Evolutionary conservation across 1,140 invertebrate genomes (phyloP).

Genomic region (Plutomurus gul): DNA sequence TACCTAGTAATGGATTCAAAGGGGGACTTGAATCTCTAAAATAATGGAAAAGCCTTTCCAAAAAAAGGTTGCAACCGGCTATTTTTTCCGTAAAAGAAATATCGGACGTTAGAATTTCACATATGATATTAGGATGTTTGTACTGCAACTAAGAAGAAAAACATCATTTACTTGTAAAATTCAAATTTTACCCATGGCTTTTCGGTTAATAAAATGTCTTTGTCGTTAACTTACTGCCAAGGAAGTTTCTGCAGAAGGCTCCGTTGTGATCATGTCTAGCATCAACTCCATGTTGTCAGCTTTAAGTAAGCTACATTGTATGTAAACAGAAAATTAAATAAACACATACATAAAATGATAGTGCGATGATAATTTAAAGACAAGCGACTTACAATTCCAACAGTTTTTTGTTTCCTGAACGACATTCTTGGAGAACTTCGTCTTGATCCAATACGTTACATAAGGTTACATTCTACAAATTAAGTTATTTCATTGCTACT

Average conservation of each 20-base stretch:
- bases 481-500: background rate
- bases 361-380: background rate
- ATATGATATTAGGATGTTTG: constrained; percentile 89
- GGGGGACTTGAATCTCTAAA: constrained; percentile 85
- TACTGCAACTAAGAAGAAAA: constrained; percentile 76
- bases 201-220: no score
- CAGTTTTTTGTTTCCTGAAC: constrained; percentile 86
- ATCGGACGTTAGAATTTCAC: constrained; percentile 90
- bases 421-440: constrained; percentile 94
- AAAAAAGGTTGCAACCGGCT: constrained; percentile 73
- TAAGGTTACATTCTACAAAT: constrained; percentile 79
- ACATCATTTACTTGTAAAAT: background rate
- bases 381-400: constrained; percentile 82
- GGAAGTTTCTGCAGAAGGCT: constrained; percentile 73
- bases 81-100: constrained; percentile 83
- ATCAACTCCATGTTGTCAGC: constrained; percentile 83
- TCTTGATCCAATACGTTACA: constrained; percentile 90
- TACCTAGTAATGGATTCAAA: constrained; percentile 90
- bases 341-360: background rate
- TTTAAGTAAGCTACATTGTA: constrained; percentile 71
- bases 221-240: constrained; percentile 45
- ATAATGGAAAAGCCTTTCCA: constrained; percentile 78
- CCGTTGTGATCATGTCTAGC: constrained; percentile 80
- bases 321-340: background rate
- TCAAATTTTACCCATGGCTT: background rate